A percentile compares a stretch with the other conserved stretches of the same genome.
Conservation (phyloP, 1,140 invertebrate genomes). For the Trypoxylus dichotomus region DNA sequence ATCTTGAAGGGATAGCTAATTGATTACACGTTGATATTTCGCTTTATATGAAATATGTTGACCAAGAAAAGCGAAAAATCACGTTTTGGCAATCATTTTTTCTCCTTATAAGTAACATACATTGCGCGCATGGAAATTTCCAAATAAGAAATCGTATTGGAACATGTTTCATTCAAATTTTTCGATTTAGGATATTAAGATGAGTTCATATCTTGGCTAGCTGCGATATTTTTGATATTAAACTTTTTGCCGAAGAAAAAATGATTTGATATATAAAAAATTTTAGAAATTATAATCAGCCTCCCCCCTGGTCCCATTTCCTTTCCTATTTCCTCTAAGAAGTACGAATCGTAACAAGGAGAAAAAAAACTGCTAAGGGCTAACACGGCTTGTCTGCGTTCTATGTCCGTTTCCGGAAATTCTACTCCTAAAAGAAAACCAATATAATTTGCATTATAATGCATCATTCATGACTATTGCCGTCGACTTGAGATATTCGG, state of each 20-base stretch:
- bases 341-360: not conserved
- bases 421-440: slow-evolving; percentile 21
- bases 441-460: slow-evolving; percentile 20
- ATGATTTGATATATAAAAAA: not conserved
- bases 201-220: too few species aligned
- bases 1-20: too few species aligned
- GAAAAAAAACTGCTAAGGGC: not conserved
- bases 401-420: slow-evolving; percentile 5
- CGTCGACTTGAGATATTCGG: not conserved
- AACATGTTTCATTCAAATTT: too few species aligned
- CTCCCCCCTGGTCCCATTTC: not conserved
- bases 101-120: too few species aligned
- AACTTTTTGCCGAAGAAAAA: not conserved
- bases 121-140: too few species aligned
- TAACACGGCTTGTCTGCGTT: slow-evolving; percentile 15
- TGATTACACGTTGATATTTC: too few species aligned
- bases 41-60: too few species aligned
- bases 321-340: not conserved
- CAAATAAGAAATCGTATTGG: too few species aligned
- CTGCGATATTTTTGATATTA: too few species aligned
- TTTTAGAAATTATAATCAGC: not conserved
- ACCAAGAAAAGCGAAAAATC: too few species aligned
- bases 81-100: too few species aligned
- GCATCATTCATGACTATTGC: slow-evolving; percentile 21
- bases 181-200: too few species aligned